These are phyloP conservation scores for Drosophila recens DNA, from an alignment of 2,888 invertebrate species.

Conservation along the genomic window DNA sequence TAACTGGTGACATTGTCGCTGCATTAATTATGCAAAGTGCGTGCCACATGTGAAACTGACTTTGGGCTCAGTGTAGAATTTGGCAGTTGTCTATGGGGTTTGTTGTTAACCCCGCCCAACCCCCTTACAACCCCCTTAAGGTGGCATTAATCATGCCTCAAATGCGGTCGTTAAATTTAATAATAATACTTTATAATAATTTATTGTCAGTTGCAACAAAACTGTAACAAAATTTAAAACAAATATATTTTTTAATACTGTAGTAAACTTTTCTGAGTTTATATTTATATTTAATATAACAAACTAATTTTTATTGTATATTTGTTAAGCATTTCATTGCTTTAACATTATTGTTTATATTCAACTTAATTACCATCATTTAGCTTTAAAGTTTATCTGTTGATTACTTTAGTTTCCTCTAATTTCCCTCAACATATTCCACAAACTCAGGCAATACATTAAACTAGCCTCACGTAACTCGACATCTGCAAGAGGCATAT, in stretches of 20 bases:
- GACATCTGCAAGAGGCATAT: constrained; percentile 41
- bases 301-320: too few relatives aligned
- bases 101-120: not conserved
- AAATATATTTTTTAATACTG: too few relatives aligned
- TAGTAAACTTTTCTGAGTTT: too few relatives aligned
- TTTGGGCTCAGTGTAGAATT: constrained; percentile 28
- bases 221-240: too few relatives aligned
- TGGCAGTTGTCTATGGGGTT: constrained; percentile 19
- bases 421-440: not conserved
- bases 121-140: too few relatives aligned
- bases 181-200: not conserved
- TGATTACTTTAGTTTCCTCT: not conserved
- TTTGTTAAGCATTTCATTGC: not conserved
- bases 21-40: constrained; percentile 80
- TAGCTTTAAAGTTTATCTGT: not conserved
- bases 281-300: too few relatives aligned
- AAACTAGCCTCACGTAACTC: constrained; percentile 43
- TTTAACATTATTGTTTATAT: not conserved
- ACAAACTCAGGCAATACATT: constrained; percentile 4
- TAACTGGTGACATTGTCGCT: constrained; percentile 70
- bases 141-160: constrained; percentile 43
- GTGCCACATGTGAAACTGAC: constrained; percentile 49
- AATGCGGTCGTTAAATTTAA: constrained; percentile 47
- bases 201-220: too few relatives aligned
- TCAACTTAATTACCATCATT: not conserved